A percentile compares a stretch with the other conserved stretches of the same genome.
Conservation (phyloP, 2,888 invertebrate genomes). For the Megastigmus dorsalis region DNA sequence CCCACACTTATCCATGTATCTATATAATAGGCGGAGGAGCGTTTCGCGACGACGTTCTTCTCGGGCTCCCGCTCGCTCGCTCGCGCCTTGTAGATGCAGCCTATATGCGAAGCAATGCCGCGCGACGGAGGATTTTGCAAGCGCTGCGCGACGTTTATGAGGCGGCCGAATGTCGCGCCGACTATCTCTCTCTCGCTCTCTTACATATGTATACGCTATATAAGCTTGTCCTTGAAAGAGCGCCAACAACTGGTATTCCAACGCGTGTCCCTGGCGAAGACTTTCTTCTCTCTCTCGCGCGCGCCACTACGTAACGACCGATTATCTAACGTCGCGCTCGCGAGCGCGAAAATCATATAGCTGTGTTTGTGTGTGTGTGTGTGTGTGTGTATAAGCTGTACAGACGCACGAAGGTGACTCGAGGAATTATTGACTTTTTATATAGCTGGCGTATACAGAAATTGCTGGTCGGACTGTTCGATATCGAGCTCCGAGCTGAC, state of each 20-base stretch:
- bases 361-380: no score
- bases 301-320: conserved; percentile 8
- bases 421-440: neutral
- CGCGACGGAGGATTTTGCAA: conserved; percentile 28
- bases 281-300: conserved; percentile 20
- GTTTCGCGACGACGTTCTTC: no score
- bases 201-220: no score
- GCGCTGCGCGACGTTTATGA: neutral
- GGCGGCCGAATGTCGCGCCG: neutral
- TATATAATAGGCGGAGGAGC: no score
- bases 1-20: no score
- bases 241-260: conserved; percentile 33
- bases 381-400: no score
- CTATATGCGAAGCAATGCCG: no score
- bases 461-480: neutral
- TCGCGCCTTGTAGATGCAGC: no score
- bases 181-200: no score
- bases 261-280: conserved; percentile 26
- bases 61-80: neutral
- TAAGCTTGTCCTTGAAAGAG: conserved; percentile 40
- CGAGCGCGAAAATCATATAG: no score
- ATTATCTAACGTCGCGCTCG: conserved; percentile 49
- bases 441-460: neutral
- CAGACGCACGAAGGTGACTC: neutral
- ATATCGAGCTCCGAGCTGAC: no score